These are phyloP conservation scores for Cerceris ruficornis DNA, from an alignment of 2,888 invertebrate genomes.

Conservation along the genomic window DNA sequence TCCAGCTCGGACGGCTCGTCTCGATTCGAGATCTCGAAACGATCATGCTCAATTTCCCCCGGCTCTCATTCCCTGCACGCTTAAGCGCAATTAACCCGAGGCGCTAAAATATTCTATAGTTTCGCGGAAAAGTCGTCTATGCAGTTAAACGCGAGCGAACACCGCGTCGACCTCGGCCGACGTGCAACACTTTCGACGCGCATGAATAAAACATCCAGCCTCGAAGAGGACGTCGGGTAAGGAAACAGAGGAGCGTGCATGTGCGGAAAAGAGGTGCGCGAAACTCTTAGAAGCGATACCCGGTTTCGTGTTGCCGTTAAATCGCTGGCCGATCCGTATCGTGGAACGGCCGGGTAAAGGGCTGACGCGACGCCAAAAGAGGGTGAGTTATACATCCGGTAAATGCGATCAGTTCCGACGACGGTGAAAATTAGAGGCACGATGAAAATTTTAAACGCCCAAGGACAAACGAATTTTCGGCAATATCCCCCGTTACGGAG, in stretches of 20 bases:
- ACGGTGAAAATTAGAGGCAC: constrained; percentile 24
- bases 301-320: constrained; percentile 2
- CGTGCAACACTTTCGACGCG: constrained; percentile 58
- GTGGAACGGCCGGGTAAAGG: neutral
- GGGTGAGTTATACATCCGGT: constrained; percentile 9
- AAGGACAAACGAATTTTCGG: constrained; percentile 54
- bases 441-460: constrained; percentile 53
- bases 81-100: constrained; percentile 72
- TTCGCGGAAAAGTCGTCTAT: constrained; percentile 72
- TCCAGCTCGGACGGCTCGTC: neutral
- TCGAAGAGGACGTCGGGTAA: constrained; percentile 29
- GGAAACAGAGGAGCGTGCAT: constrained; percentile 47
- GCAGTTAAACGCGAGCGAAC: constrained; percentile 74
- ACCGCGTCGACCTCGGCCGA: constrained; percentile 45
- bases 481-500: constrained; percentile 41
- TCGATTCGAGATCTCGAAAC: constrained; percentile 7
- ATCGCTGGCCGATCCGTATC: neutral
- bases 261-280: constrained; percentile 36
- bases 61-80: constrained; percentile 62
- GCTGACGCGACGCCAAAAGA: constrained; percentile 11
- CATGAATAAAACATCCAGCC: constrained; percentile 77
- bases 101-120: constrained; percentile 77
- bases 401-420: constrained; percentile 26
- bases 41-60: constrained; percentile 31
- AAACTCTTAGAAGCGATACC: constrained; percentile 14